Evolutionary conservation across 2,888 invertebrate genomes (phyloP).

Genomic region (Pristionchus japonicus): DNA sequence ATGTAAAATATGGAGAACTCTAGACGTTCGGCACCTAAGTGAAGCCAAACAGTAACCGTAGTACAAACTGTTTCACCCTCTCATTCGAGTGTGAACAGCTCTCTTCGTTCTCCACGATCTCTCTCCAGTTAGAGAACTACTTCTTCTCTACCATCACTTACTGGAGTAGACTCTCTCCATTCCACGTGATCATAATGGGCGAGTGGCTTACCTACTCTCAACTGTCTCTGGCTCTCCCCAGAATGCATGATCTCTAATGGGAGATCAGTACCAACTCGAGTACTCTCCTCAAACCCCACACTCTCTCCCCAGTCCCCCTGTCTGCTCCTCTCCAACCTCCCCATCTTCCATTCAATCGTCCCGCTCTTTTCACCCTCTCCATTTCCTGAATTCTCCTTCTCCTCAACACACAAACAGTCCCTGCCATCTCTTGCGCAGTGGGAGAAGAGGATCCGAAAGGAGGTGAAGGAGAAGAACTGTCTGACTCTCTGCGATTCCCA

Average conservation of each 20-base stretch:
- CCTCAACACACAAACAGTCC: not conserved
- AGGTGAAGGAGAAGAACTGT: not conserved
- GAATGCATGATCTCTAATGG: not conserved
- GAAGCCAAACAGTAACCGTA: not conserved
- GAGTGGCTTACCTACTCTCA: too few relatives aligned
- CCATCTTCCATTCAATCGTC: not conserved
- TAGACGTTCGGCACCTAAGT: not conserved
- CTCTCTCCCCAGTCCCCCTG: not conserved
- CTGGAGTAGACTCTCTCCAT: not conserved
- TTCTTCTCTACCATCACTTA: not conserved
- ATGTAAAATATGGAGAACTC: too few relatives aligned
- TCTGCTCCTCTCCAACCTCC: not conserved
- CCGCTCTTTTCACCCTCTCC: not conserved
- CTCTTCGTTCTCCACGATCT: not conserved
- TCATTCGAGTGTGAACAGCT: not conserved
- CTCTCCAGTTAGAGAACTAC: not conserved
- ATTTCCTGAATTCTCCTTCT: constrained; percentile 29
- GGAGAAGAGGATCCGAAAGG: not conserved
- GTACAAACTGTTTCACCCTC: not conserved
- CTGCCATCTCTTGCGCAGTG: not conserved
- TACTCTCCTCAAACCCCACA: not conserved
- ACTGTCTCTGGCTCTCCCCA: too few relatives aligned
- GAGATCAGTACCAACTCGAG: not conserved
- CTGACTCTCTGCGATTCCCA: not conserved
- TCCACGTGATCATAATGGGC: not conserved